phyloP scores from a whole-genome alignment of 2,113 vertebrate genomes.

The Synchiropus splendidus region DNA sequence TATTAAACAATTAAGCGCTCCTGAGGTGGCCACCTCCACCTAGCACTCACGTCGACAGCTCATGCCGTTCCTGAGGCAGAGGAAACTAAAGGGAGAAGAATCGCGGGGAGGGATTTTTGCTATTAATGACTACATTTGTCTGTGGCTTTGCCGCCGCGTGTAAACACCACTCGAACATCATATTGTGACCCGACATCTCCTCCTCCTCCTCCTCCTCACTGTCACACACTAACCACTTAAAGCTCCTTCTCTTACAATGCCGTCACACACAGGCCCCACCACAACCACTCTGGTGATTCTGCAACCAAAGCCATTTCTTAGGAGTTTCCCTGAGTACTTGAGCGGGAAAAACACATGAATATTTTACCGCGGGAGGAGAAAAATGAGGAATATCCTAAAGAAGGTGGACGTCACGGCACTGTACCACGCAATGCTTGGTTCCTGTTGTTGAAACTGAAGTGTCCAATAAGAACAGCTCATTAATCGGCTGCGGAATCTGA shows the following conservation, averaged over 20 bases:
- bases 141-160: constrained; percentile 31
- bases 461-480: no score
- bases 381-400: constrained; percentile 33
- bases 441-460: no score
- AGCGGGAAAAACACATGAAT: constrained; percentile 64
- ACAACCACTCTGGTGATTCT: constrained; percentile 50
- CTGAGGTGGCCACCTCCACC: constrained; percentile 43
- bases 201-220: constrained; percentile 13
- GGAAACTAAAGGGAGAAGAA: neutral
- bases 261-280: constrained; percentile 32
- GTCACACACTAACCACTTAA: constrained; percentile 42
- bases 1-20: constrained; percentile 57
- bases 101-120: constrained; percentile 13
- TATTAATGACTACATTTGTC: constrained; percentile 63
- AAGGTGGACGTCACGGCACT: constrained; percentile 29
- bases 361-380: constrained; percentile 45
- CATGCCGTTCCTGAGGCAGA: no score
- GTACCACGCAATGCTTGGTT: constrained; percentile 19
- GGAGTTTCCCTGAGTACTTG: constrained; percentile 59
- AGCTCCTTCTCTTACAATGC: constrained; percentile 30
- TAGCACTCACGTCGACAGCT: constrained; percentile 9
- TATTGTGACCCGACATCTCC: constrained; percentile 29
- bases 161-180: constrained; percentile 52
- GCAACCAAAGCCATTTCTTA: constrained; percentile 66
- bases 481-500: no score